These are phyloP conservation scores for Lydus trimaculatus DNA, from an alignment of 2,888 invertebrate genomes.

Conservation along the genomic window DNA sequence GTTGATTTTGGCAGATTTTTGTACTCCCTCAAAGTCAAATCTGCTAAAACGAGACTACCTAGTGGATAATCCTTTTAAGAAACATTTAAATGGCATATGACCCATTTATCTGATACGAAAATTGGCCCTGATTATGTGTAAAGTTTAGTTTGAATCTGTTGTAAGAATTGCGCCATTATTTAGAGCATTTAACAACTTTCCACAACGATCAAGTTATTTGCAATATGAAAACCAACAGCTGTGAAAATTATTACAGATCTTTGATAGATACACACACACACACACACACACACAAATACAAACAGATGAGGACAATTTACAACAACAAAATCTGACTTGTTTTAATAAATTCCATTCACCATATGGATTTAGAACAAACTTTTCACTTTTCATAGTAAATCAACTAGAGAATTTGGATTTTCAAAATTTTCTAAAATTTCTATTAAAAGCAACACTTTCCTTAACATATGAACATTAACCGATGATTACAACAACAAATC, in stretches of 20 bases:
- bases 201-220: slow-evolving; percentile 1
- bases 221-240: slow-evolving; percentile 24
- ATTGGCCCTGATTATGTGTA: too few relatives aligned
- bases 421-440: not conserved
- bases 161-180: not conserved
- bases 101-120: too few relatives aligned
- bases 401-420: not conserved
- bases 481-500: not conserved
- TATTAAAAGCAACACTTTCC: not conserved
- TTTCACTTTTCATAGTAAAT: not conserved
- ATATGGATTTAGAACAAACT: slow-evolving; percentile 2
- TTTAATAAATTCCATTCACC: not conserved
- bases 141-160: not conserved
- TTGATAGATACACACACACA: not conserved
- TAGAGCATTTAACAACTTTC: not conserved
- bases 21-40: too few relatives aligned
- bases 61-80: too few relatives aligned
- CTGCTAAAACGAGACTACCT: too few relatives aligned
- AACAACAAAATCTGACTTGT: not conserved
- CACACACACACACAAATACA: not conserved
- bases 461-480: not conserved
- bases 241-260: slow-evolving; percentile 27
- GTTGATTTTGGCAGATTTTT: too few relatives aligned
- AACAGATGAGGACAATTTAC: slow-evolving; percentile 4
- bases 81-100: too few relatives aligned